phyloP scores from a whole-genome alignment of 1,140 invertebrate species.

The Polypedilum vanderplanki region DNA sequence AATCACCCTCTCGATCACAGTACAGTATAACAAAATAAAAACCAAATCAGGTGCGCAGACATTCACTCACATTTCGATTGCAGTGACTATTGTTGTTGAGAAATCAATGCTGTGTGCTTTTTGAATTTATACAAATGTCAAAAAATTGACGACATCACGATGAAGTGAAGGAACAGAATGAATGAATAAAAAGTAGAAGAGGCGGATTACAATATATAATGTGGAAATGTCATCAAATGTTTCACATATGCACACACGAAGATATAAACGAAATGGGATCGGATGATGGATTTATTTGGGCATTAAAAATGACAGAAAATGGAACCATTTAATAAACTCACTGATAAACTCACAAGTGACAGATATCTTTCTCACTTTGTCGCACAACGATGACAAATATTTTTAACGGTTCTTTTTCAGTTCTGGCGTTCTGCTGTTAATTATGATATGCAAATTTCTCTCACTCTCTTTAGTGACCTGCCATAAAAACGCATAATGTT shows the following conservation, averaged over 20 bases:
- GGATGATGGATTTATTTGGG: background rate
- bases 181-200: too few relatives aligned
- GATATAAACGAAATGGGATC: background rate
- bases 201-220: slow-evolving; percentile 23
- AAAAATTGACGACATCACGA: background rate
- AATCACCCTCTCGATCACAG: background rate
- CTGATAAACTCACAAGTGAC: too few relatives aligned
- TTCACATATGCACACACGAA: background rate
- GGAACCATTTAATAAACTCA: slow-evolving; percentile 23
- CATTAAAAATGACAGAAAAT: slow-evolving; percentile 19
- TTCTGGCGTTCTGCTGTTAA: too few relatives aligned
- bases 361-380: too few relatives aligned
- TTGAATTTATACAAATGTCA: slow-evolving; percentile 14
- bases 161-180: background rate
- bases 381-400: too few relatives aligned
- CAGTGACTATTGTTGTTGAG: background rate
- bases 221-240: slow-evolving; percentile 23
- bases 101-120: background rate
- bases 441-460: too few relatives aligned
- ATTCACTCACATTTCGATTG: background rate
- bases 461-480: too few relatives aligned
- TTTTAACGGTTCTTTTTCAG: too few relatives aligned
- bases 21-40: too few relatives aligned
- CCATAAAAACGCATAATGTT: too few relatives aligned
- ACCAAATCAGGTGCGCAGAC: slow-evolving; percentile 2